phyloP scores from a whole-genome alignment of 2,113 vertebrate species.

The Archilochus colubris region DNA sequence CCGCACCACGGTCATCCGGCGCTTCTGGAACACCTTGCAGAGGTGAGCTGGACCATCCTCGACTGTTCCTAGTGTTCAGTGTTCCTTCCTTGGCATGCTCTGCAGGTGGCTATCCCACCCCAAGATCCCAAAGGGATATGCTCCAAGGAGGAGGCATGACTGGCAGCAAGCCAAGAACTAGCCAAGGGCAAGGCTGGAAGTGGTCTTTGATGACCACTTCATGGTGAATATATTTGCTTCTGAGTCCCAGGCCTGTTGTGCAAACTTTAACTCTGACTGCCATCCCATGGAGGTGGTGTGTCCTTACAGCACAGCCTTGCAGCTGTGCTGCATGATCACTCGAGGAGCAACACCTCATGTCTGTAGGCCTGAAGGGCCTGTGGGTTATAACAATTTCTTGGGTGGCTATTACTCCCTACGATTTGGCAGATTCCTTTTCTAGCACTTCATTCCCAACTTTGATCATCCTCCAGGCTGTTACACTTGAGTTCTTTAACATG shows the following conservation, averaged over 20 bases:
- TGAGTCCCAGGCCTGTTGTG: neutral
- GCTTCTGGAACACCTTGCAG: conserved; percentile 98
- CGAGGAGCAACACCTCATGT: neutral
- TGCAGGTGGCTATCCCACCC: neutral
- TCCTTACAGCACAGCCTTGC: neutral
- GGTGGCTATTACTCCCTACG: neutral
- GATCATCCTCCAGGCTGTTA: neutral
- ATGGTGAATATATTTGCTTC: neutral
- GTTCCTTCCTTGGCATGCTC: neutral
- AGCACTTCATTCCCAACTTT: neutral
- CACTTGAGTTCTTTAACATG: neutral
- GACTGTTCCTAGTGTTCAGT: neutral
- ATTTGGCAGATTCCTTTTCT: neutral
- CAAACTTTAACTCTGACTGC: neutral
- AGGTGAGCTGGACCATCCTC: conserved; percentile 75
- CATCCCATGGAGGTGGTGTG: neutral
- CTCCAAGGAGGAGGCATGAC: neutral
- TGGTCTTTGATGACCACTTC: neutral
- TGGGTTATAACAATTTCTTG: neutral
- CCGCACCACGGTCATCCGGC: conserved; percentile 94
- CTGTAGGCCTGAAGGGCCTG: neutral
- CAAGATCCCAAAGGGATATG: neutral
- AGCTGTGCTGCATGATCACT: neutral
- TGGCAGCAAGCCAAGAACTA: neutral
- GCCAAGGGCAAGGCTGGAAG: neutral